Evolutionary conservation across 2,888 invertebrate genomes (phyloP).

Genomic region (Coecobrya sp.): DNA sequence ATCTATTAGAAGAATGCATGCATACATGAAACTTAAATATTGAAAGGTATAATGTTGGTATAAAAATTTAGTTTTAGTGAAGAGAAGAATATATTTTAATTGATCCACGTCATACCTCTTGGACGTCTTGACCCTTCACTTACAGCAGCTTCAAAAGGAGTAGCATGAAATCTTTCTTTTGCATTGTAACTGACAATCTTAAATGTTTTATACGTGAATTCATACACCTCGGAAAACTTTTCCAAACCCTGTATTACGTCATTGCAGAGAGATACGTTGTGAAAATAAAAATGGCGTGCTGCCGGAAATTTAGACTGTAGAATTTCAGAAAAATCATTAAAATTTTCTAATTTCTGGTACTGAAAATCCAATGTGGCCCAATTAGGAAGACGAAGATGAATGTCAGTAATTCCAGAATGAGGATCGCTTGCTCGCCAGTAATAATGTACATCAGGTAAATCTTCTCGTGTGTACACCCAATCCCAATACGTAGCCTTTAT

Average conservation of each 20-base stretch:
- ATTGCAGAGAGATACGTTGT: constrained; percentile 39
- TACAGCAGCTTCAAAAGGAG: not conserved
- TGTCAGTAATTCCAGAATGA: constrained; percentile 33
- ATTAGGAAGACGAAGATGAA: constrained; percentile 55
- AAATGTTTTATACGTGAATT: not conserved
- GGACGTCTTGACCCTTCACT: not conserved
- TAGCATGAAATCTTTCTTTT: not conserved
- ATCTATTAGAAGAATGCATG: constrained; percentile 7
- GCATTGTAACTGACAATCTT: constrained; percentile 20
- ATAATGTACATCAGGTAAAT: constrained; percentile 60
- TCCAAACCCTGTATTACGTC: constrained; percentile 28
- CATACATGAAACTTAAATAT: not conserved
- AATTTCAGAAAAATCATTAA: constrained; percentile 22
- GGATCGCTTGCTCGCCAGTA: constrained; percentile 65
- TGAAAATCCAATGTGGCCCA: constrained; percentile 29
- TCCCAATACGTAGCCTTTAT: constrained; percentile 75
- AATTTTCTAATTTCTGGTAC: constrained; percentile 58
- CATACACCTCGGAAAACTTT: constrained; percentile 3
- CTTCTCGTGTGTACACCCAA: constrained; percentile 65
- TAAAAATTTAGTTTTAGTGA: not conserved
- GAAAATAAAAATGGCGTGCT: constrained; percentile 29
- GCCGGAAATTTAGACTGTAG: constrained; percentile 50
- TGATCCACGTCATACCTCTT: not conserved
- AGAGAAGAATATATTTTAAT: too few species aligned
- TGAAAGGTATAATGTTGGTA: not conserved